Evolutionary conservation across 1,140 invertebrate species (phyloP), one percentile per base, ranked within the genome.

Genomic region (Zophobas morio): DNA sequence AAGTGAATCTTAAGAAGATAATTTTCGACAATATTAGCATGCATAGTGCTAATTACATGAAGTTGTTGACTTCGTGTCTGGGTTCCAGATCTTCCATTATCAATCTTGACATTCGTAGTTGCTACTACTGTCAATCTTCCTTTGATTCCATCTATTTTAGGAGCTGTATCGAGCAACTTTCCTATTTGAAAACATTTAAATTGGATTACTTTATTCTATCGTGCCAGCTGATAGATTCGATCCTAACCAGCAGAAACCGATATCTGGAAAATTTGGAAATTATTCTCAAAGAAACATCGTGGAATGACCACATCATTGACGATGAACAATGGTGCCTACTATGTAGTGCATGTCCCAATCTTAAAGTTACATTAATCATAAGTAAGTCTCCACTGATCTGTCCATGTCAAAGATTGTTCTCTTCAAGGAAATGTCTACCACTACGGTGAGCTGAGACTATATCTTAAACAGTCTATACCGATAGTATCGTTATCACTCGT

Each of bases 131-230:
- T 32, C 77, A 78, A 42, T 70, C 63, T n/a, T 57, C 75, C n/a
- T 72, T 37, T 40, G 60, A 77, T 4, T 8, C 72, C 0, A 53
- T 54, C 5, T 71, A 72, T 32, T 80, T 78, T 37, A 70, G 72
- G 20, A 80, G 76, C 42, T 78, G 72, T 39, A 63, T 77, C 4
- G 79, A 80, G 54, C 39, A 74, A 66, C 75, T 80, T 35, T 6
- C 46, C 53, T 75, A 78, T 51, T 39, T 80, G 37, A 66, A 72
- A 51, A 60, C 46, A 6, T 53, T 80, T 1, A 78, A 76, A 36
- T n/a, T 80, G 1, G 75, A 80, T 54, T 78, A 57, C 53, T 80
- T 73, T 53, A 77, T 80, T 8, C 72, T 80, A n/a, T 72, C 72
- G n/a, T 57, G 39, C n/a, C 74, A 70, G 40, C 39, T 79, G 6